phyloP scores from a whole-genome alignment of 2,113 vertebrate genomes.

The Neodon shergylaensis region DNA sequence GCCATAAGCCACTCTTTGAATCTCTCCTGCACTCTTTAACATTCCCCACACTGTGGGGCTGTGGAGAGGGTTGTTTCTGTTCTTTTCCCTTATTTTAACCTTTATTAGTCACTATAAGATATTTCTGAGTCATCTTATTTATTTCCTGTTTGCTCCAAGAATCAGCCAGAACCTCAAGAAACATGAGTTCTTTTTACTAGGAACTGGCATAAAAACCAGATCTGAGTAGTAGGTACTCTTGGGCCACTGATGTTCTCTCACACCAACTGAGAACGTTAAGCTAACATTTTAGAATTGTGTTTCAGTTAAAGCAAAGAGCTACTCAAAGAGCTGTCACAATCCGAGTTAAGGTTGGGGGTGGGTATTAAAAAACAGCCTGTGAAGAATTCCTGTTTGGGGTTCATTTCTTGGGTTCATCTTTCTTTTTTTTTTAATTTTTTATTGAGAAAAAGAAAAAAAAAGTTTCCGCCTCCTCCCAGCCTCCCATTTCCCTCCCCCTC shows the following conservation, averaged over 20 bases:
- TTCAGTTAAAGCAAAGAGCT: conserved; percentile 11
- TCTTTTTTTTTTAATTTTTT: no score
- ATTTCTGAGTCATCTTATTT: not conserved
- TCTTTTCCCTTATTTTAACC: not conserved
- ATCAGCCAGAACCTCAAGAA: not conserved
- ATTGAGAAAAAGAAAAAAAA: no score
- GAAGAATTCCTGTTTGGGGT: not conserved
- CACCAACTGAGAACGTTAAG: not conserved
- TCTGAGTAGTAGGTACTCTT: not conserved
- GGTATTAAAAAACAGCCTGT: not conserved
- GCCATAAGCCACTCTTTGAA: not conserved
- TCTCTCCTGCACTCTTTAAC: not conserved
- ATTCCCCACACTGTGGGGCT: not conserved
- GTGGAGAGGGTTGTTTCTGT: no score
- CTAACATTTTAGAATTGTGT: not conserved
- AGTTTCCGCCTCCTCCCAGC: no score
- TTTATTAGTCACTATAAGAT: not conserved
- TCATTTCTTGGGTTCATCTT: not conserved
- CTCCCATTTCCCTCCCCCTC: no score
- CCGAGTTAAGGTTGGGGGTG: not conserved
- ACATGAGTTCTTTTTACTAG: not conserved
- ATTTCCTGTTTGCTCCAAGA: not conserved
- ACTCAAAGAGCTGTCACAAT: conserved; percentile 6
- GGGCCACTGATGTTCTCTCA: not conserved
- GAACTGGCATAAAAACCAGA: not conserved